Base-by-base conservation (phyloP, 1,140 invertebrate genomes). In the Achatina immaculata region DNA sequence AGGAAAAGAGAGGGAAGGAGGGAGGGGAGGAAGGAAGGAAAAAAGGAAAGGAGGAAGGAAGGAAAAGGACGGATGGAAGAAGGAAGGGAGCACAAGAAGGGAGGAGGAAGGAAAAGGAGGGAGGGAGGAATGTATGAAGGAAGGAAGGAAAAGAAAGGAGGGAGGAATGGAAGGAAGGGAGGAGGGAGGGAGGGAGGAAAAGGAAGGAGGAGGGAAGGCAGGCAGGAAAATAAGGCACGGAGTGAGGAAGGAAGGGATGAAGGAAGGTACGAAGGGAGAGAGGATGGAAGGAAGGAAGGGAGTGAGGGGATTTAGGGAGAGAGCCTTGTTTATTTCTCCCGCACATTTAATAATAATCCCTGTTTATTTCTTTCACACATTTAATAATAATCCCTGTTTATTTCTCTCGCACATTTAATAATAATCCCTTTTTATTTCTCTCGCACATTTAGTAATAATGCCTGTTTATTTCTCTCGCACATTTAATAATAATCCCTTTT, bases 21-120 rank as follows among this genome's bases (percentile, higher is more conserved):
- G 16, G 90, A 92, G 81, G 93, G 93, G 86, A 91, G 91, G 42
- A 92, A 92, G 81, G 92, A 93, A 81, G 66, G 45, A 65, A 19
- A 45, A n/a, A n/a, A 16, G 24, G 40, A 28, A 51, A 31, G 75
- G 66, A 36, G 62, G 34, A 55, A 58, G 34, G 24, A 21, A 38
- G 40, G 31, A 24, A 24, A 28, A 24, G 21, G 21, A 16, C 58
- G 3, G 28, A 1, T 11, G 34, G n/a, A 28, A 24, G 34, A 28
- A 24, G n/a, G 34, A 24, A 66, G 62, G 34, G n/a, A 28, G n/a
- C 7, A 24, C 7, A 28, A 36, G n/a, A 28, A 24, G n/a, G 62
- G 34, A 36, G 34, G 34, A 66, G n/a, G n/a, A 11, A 24, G n/a
- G 62, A 28, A 66, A 24, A 28, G 62, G n/a, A 28, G 34, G n/a